phyloP scores from a whole-genome alignment of 2,888 invertebrate genomes.

The Ichneumoninae sp. region DNA sequence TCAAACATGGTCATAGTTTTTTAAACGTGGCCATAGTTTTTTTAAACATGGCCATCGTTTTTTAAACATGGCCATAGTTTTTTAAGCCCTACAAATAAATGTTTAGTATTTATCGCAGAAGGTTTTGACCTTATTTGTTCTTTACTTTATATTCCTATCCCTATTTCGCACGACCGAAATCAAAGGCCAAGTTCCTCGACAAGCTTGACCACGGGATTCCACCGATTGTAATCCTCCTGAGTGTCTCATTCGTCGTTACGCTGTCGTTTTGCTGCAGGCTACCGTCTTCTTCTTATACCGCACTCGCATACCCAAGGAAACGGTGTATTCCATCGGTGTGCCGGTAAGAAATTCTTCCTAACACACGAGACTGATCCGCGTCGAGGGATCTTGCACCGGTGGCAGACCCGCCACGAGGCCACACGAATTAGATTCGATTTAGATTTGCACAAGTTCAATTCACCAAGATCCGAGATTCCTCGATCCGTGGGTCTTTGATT shows the following conservation, averaged over 20 bases:
- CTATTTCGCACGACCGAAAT: neutral
- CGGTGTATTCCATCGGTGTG: neutral
- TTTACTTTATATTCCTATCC: neutral
- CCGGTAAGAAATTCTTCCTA: neutral
- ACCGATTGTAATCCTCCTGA: constrained; percentile 2
- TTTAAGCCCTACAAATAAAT: neutral
- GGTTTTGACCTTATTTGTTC: no score
- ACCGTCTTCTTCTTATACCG: neutral
- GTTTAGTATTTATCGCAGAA: neutral
- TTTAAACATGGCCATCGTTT: no score
- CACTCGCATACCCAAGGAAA: neutral
- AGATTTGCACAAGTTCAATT: constrained; percentile 46
- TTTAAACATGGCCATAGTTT: no score
- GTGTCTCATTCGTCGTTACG: constrained; percentile 7
- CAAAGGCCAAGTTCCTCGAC: neutral
- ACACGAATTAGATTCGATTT: constrained; percentile 59
- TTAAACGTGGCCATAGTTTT: no score
- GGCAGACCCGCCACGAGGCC: neutral
- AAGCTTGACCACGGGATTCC: neutral
- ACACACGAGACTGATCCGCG: neutral
- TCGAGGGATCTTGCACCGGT: constrained; percentile 14
- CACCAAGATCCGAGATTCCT: constrained; percentile 26
- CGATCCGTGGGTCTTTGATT: constrained; percentile 3
- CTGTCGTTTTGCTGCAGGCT: neutral
- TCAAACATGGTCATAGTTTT: no score